Evolutionary conservation across 2,113 vertebrate species (phyloP), one percentile per base, ranked within the genome.

Genomic region (Pterophyllum scalare): DNA sequence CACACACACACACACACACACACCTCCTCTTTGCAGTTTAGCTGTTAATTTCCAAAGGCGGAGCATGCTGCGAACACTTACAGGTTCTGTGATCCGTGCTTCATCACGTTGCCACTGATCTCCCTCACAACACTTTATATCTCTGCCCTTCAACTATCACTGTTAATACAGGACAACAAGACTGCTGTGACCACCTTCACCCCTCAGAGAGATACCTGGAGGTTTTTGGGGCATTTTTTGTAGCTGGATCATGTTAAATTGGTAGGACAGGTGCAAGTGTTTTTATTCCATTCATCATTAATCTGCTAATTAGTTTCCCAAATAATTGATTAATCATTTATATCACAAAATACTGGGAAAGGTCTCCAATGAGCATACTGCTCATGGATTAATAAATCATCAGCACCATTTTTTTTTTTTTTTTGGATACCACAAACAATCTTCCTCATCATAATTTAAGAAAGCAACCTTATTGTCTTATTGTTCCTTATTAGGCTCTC

Each of bases 11-110:
- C 60, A 52, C 77, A 54, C 46, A 58, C 70, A 54, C 61, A 59
- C 56, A 54, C 81, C 54, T 83, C 80, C 80, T 84, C 67, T 79
- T 65, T 20, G 17, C 83, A 64, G 84, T 95, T 90, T 94, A 94
- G 92, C 92, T 93, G 95, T 93, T 95, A 91, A 94, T 95, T 91
- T 95, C 76, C 75, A 88, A 84, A 90, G 86, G 87, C 81, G 60
- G 79, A 58, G 84, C 94, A 88, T 89, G 95, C 95, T 96, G 95
- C 26, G 94, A 95, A 90, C 94, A 93, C 89, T 95, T 94, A 95
- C 92, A 85, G 87, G 79, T 93, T 89, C 86, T 83, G 88, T 91
- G 91, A 87, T 94, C 91, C 59, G 31, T 91, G 89, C 90, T 94
- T 89, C 90, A 94, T 94, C 95, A 94, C 91, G 28, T 59, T 90